Conservation (phyloP, 1,140 invertebrate species). For the Ridgeia piscesae region DNA sequence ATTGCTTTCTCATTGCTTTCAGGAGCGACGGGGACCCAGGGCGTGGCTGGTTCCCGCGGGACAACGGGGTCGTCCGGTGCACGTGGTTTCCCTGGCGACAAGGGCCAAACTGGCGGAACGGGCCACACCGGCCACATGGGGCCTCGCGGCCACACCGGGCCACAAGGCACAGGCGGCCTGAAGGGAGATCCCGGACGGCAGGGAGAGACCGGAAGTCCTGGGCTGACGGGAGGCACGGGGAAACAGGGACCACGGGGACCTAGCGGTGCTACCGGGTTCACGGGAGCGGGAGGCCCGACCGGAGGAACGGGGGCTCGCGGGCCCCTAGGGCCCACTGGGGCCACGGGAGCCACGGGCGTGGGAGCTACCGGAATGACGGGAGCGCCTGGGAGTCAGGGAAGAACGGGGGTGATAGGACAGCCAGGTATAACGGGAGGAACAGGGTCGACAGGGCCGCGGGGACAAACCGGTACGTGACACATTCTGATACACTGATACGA, state of each 20-base stretch:
- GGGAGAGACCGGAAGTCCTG: conserved; percentile 38
- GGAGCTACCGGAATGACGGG: not conserved
- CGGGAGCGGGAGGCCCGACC: not conserved
- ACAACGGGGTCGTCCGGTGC: not conserved
- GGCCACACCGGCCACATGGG: conserved; percentile 16
- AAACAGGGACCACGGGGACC: not conserved
- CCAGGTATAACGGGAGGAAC: conserved; percentile 36
- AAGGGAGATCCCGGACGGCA: conserved; percentile 8
- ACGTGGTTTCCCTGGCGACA: not conserved
- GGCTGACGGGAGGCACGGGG: conserved; percentile 75
- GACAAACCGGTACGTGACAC: conserved; percentile 55
- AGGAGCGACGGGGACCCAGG: not conserved
- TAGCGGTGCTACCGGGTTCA: not conserved
- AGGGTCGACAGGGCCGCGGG: conserved; percentile 44
- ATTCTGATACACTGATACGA: too few relatives aligned
- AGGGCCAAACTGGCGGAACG: conserved; percentile 8
- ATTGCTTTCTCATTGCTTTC: not conserved
- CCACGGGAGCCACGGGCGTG: not conserved
- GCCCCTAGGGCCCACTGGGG: not conserved
- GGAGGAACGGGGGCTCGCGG: not conserved
- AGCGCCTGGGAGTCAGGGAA: conserved; percentile 47
- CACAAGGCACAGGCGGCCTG: conserved; percentile 15
- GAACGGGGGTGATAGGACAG: conserved; percentile 62
- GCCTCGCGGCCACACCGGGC: conserved; percentile 15
- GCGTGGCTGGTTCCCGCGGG: not conserved